These are phyloP conservation scores for Cyphomyrmex costatus DNA, from an alignment of 1,140 invertebrate species.

Conservation along the genomic window DNA sequence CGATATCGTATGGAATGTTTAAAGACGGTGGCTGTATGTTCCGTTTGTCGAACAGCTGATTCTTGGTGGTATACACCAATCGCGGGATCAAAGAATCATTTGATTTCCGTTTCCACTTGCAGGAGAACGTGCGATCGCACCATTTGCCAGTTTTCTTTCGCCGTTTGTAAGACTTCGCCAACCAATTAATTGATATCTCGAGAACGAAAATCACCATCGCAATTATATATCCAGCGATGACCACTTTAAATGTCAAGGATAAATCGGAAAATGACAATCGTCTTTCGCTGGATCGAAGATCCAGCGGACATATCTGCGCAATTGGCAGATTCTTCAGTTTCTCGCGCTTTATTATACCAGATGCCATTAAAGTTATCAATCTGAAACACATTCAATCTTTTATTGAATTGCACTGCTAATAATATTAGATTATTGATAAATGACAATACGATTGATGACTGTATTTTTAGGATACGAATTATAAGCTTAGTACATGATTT, in stretches of 20 bases:
- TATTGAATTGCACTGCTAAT: not conserved
- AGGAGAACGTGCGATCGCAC: not conserved
- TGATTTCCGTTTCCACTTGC: slow-evolving; percentile 41
- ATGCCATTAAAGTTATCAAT: slow-evolving; percentile 89
- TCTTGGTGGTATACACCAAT: slow-evolving; percentile 15
- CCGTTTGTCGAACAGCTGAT: not conserved
- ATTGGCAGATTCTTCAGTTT: slow-evolving; percentile 89
- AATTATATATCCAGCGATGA: slow-evolving; percentile 89
- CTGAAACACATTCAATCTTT: slow-evolving; percentile 84
- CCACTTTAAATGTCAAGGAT: slow-evolving; percentile 90
- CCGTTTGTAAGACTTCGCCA: not conserved
- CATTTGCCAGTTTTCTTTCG: not conserved
- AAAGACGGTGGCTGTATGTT: slow-evolving; percentile 66
- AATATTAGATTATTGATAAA: too few relatives aligned
- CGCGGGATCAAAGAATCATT: not conserved
- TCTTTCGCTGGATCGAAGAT: slow-evolving; percentile 93
- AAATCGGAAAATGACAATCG: slow-evolving; percentile 90
- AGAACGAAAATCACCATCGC: slow-evolving; percentile 89
- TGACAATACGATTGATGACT: too few relatives aligned
- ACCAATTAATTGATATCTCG: slow-evolving; percentile 86
- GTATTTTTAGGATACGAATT: too few relatives aligned
- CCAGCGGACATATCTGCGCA: slow-evolving; percentile 92
- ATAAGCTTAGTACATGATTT: too few relatives aligned
- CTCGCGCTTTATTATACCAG: slow-evolving; percentile 91
- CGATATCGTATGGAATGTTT: not conserved